Conservation (phyloP, 1,140 invertebrate species). For the Parasteatoda tepidariorum region DNA sequence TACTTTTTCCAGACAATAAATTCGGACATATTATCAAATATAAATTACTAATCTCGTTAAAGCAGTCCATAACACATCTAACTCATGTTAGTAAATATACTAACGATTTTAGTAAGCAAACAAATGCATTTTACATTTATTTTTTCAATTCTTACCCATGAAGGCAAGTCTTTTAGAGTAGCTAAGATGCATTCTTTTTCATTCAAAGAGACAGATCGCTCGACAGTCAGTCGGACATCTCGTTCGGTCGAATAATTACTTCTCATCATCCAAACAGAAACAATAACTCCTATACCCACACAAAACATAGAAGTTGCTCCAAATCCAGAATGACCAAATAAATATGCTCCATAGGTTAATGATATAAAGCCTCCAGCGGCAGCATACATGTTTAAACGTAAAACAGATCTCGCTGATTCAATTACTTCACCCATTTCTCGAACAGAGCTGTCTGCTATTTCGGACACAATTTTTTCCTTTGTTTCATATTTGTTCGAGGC, state of each 20-base stretch:
- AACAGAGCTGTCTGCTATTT: no score
- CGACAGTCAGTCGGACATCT: slow-evolving; percentile 80
- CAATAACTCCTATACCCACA: slow-evolving; percentile 72
- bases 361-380: slow-evolving; percentile 49
- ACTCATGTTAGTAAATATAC: no score
- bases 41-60: no score
- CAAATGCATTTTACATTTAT: no score
- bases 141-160: slow-evolving; percentile 88
- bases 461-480: no score
- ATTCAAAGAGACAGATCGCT: slow-evolving; percentile 82
- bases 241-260: slow-evolving; percentile 82
- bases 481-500: no score
- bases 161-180: slow-evolving; percentile 85
- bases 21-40: no score
- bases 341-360: slow-evolving; percentile 71
- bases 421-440: slow-evolving; percentile 38
- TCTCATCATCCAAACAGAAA: slow-evolving; percentile 82
- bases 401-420: slow-evolving; percentile 33
- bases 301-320: slow-evolving; percentile 85
- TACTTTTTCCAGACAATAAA: no score
- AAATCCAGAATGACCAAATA: slow-evolving; percentile 87
- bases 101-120: no score
- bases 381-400: slow-evolving; percentile 43
- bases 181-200: slow-evolving; percentile 90
- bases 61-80: no score